Percentiles rank a stretch among this genome's conserved stretches.
Conservation (phyloP, 2,113 vertebrate genomes). For the Melanerpes formicivorus region DNA sequence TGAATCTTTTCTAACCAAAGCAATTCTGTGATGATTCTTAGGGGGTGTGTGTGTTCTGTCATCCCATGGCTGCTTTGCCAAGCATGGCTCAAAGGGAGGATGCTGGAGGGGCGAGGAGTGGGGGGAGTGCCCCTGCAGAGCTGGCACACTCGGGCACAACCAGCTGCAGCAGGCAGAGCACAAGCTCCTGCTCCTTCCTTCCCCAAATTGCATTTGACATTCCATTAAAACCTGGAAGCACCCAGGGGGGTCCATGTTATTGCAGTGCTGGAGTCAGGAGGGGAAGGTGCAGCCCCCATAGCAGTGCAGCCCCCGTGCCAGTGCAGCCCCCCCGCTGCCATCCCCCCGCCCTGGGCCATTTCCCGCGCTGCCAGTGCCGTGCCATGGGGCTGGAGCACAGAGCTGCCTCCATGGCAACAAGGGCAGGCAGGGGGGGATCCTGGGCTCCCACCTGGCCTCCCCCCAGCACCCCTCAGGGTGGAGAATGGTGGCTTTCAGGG, state of each 20-base stretch:
- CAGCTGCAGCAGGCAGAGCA: background rate
- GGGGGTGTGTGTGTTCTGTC: background rate
- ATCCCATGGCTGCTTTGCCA: fast-evolving
- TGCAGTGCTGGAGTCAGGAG: background rate
- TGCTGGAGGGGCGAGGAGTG: background rate
- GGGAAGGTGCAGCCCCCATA: background rate
- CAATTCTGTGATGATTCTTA: too few species aligned
- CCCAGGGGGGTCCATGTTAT: background rate
- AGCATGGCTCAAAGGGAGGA: fast-evolving
- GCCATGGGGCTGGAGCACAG: background rate
- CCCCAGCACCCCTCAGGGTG: background rate
- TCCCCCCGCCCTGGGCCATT: background rate
- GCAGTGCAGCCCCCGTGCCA: background rate
- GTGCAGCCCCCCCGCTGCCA: background rate
- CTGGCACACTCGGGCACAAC: constrained; percentile 71
- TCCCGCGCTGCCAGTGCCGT: fast-evolving
- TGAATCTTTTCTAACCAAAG: too few species aligned
- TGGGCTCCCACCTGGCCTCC: constrained; percentile 6
- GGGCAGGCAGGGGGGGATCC: background rate
- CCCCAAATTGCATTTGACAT: constrained; percentile 65
- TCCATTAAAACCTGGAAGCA: constrained; percentile 34
- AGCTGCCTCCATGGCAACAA: background rate
- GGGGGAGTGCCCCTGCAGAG: constrained; percentile 50
- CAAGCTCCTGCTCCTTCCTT: constrained; percentile 5
- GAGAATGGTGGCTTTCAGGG: constrained; percentile 51